These are phyloP conservation scores for Clarias gariepinus DNA, from an alignment of 2,113 vertebrate species.

Conservation along the genomic window DNA sequence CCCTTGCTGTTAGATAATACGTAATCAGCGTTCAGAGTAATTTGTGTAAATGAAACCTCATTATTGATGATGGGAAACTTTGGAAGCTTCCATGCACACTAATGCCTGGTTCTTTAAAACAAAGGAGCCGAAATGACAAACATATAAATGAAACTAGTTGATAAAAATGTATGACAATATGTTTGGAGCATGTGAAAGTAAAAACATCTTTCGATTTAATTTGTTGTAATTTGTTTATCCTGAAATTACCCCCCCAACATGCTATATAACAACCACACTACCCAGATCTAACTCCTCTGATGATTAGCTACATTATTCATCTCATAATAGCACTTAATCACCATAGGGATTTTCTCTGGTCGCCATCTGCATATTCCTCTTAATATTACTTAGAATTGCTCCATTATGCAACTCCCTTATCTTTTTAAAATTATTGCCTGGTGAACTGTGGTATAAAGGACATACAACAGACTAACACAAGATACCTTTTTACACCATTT, in stretches of 20 bases:
- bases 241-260: conserved; percentile 13
- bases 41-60: conserved; percentile 95
- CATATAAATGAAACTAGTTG: neutral
- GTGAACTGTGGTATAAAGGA: conserved; percentile 64
- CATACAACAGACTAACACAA: conserved; percentile 56
- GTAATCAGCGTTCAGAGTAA: conserved; percentile 90
- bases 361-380: conserved; percentile 59
- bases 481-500: conserved; percentile 66
- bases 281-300: conserved; percentile 34
- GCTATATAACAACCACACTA: conserved; percentile 39
- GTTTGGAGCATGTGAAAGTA: neutral
- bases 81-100: conserved; percentile 73
- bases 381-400: conserved; percentile 61
- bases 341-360: conserved; percentile 41
- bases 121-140: conserved; percentile 26
- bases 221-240: neutral
- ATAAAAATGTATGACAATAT: conserved; percentile 3
- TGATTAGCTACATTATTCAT: conserved; percentile 61
- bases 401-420: conserved; percentile 63
- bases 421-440: conserved; percentile 66
- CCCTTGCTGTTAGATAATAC: conserved; percentile 88
- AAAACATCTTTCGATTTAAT: neutral
- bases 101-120: conserved; percentile 62
- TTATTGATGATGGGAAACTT: conserved; percentile 87
- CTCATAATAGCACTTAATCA: conserved; percentile 57